Percentiles rank a stretch among this genome's conserved stretches.
Conservation (phyloP, 1,140 invertebrate species). For the Drosophila lini region DNA sequence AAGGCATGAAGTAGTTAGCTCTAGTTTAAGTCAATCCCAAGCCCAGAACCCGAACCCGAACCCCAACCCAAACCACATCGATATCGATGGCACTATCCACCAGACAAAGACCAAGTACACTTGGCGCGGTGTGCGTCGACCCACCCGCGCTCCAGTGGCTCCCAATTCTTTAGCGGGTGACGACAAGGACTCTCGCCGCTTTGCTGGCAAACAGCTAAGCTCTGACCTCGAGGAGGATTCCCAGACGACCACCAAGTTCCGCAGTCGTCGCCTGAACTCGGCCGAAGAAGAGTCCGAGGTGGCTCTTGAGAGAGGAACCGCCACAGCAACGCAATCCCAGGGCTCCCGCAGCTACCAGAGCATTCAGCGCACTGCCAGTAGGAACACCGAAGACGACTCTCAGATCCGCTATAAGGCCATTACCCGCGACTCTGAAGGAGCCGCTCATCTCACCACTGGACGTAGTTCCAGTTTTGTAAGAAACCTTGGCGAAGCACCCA, state of each 20-base stretch:
- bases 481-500: constrained; percentile 22
- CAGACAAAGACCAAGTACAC: constrained; percentile 37
- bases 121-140: constrained; percentile 43
- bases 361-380: constrained; percentile 17
- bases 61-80: constrained; percentile 12
- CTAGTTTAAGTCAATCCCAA: constrained; percentile 67
- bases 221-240: constrained; percentile 16
- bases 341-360: constrained; percentile 43
- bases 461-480: constrained; percentile 58
- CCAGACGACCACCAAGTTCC: constrained; percentile 24
- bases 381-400: constrained; percentile 13
- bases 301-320: constrained; percentile 7
- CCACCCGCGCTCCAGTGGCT: constrained; percentile 23
- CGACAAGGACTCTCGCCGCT: constrained; percentile 64
- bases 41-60: constrained; percentile 11
- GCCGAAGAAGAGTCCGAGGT: constrained; percentile 44
- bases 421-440: constrained; percentile 34
- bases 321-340: neutral
- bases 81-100: constrained; percentile 14
- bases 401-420: constrained; percentile 65
- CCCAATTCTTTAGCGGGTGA: constrained; percentile 36
- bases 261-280: constrained; percentile 50
- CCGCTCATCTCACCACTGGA: constrained; percentile 50
- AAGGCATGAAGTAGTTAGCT: constrained; percentile 78
- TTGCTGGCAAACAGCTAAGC: constrained; percentile 69